Evolutionary conservation across 1,140 invertebrate species (phyloP).

Genomic region (Drosophila willistoni): DNA sequence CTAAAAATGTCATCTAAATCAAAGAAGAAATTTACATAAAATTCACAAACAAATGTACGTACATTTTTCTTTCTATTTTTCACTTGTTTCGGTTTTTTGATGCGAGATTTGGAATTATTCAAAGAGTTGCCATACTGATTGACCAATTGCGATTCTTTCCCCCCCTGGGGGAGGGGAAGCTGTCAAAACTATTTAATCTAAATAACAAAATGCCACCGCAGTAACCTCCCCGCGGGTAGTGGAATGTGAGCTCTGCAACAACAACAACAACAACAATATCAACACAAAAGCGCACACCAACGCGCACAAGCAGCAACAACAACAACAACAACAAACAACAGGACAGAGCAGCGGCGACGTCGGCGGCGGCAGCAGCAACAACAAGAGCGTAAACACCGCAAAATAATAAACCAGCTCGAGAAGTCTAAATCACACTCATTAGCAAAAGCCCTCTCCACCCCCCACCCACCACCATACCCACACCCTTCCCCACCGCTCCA

Average conservation of each 20-base stretch:
- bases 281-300: constrained; percentile 63
- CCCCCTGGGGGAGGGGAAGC: constrained; percentile 24
- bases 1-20: constrained; percentile 8
- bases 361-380: constrained; percentile 38
- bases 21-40: constrained; percentile 7
- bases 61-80: not conserved
- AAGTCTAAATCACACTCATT: constrained; percentile 81
- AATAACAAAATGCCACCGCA: constrained; percentile 61
- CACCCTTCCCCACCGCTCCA: constrained; percentile 24
- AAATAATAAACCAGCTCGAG: constrained; percentile 81
- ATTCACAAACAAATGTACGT: not conserved
- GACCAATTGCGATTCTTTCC: constrained; percentile 23
- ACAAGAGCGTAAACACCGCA: constrained; percentile 79
- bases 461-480: too few species aligned
- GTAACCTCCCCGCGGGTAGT: not conserved
- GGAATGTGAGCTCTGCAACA: constrained; percentile 12
- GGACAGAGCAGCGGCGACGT: not conserved
- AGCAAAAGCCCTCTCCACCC: constrained; percentile 63
- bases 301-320: constrained; percentile 44
- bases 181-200: constrained; percentile 80
- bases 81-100: not conserved
- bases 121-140: constrained; percentile 15
- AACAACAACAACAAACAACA: constrained; percentile 27
- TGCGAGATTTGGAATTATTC: not conserved
- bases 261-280: constrained; percentile 32